Evolutionary conservation across 1,140 invertebrate genomes (phyloP), one percentile per base, ranked within the genome.

Genomic region (Listronotus bonariensis): DNA sequence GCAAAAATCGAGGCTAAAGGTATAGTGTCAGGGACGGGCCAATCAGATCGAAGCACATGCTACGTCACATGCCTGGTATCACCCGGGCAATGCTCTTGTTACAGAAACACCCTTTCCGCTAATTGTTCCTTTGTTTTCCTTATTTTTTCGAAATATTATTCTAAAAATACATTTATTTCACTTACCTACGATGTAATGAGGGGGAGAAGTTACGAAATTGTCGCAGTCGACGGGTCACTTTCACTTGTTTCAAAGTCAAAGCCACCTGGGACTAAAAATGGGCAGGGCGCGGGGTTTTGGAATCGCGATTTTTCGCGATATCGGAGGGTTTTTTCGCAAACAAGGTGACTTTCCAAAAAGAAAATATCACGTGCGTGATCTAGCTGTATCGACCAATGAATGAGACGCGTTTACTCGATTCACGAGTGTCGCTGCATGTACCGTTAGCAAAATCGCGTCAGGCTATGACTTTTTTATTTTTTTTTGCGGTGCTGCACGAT

Each of bases 11-110:
- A 18, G 14, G 12, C 17, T 32, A 40, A 53, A 61, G 36, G 31
- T 56, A 43, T 20, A 41, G 42, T 48, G 61, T 54, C 61, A 58
- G 65, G 18, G 49, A 48, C 48, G 41, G 42, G 46, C 68, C 68
- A 70, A 70, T 70, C 56, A 65, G 57, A 65, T 40, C 43, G 42
- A 65, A 67, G 68, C 68, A 70, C 68, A 70, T 70, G 68, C 65
- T 65, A 70, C 68, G 66, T 70, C 68, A 70, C 68, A 65, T 65
- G 62, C 62, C 65, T 57, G 68, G 60, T 59, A 61, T 55, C 55
- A 66, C 66, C 68, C 65, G 65, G 68, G 56, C 68, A 70, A 67
- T 70, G 68, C 68, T 61, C 68, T 61, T 63, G 20, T 32, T 20
- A 17, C 51, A 32, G 18, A 55, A 63, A 54, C 51, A 55, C 60